Percentiles rank a stretch among this genome's conserved stretches.
phyloP scores from a whole-genome alignment of 2,113 vertebrate genomes.

The Macrotis lagotis region DNA sequence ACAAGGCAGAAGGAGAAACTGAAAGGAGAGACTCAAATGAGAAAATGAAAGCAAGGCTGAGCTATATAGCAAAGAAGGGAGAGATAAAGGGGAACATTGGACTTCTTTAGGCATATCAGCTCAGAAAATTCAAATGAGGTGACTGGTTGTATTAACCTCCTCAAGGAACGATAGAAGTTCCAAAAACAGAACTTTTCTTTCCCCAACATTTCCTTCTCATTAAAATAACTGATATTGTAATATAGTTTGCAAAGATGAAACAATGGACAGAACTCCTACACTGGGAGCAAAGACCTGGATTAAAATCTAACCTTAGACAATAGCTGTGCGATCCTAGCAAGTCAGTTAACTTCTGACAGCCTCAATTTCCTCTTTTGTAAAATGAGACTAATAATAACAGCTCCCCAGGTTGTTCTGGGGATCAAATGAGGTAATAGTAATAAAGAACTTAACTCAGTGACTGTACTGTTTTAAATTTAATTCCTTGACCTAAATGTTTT shows the following conservation, averaged over 20 bases:
- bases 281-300: background rate
- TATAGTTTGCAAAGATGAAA: background rate
- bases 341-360: background rate
- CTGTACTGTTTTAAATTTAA: background rate
- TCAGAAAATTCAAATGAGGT: background rate
- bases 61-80: background rate
- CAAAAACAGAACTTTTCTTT: background rate
- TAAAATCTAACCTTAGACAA: background rate
- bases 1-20: background rate
- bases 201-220: background rate
- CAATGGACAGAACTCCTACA: background rate
- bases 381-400: background rate
- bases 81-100: background rate
- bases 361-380: background rate
- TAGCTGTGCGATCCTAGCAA: background rate
- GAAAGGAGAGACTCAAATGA: background rate
- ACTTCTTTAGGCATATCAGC: background rate
- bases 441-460: background rate
- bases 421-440: background rate
- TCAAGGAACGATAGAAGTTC: background rate
- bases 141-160: background rate
- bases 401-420: background rate
- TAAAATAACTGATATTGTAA: background rate
- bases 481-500: background rate
- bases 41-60: background rate